Conservation (phyloP, 2,888 invertebrate genomes). For the Copidosoma aretas region DNA sequence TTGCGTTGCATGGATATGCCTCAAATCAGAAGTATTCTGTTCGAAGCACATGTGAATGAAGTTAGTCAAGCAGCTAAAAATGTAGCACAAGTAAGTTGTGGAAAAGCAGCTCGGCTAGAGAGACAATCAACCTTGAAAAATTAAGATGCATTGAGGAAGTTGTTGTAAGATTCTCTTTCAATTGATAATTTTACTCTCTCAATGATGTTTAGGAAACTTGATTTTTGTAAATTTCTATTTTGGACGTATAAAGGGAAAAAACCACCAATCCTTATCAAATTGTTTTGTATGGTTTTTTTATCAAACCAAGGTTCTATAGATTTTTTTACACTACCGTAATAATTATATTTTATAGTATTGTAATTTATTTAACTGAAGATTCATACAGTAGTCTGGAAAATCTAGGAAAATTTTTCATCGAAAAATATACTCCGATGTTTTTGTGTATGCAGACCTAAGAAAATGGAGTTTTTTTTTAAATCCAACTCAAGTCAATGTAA, state of each 20-base stretch:
- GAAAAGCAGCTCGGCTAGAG: neutral
- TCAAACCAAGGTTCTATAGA: neutral
- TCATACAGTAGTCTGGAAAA: no score
- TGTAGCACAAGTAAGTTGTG: neutral
- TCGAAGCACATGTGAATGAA: neutral
- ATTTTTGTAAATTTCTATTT: neutral
- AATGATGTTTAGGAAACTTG: neutral
- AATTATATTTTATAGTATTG: neutral
- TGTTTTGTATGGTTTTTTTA: neutral
- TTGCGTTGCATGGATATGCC: no score
- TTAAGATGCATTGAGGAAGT: neutral
- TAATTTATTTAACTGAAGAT: no score
- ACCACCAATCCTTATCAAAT: neutral
- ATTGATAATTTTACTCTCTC: no score
- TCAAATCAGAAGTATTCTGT: neutral
- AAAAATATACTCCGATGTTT: no score
- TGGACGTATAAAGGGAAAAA: neutral
- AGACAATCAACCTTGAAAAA: neutral
- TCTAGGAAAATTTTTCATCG: no score
- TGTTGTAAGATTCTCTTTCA: neutral
- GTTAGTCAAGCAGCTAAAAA: neutral
- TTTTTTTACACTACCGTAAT: neutral
- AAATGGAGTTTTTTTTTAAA: neutral
- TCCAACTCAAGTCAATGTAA: neutral
- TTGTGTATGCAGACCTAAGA: neutral